Percentiles rank a stretch among this genome's conserved stretches.
phyloP scores from a whole-genome alignment of 92 coral and sea anemone species.

The Epizoanthus illoricatus region DNA sequence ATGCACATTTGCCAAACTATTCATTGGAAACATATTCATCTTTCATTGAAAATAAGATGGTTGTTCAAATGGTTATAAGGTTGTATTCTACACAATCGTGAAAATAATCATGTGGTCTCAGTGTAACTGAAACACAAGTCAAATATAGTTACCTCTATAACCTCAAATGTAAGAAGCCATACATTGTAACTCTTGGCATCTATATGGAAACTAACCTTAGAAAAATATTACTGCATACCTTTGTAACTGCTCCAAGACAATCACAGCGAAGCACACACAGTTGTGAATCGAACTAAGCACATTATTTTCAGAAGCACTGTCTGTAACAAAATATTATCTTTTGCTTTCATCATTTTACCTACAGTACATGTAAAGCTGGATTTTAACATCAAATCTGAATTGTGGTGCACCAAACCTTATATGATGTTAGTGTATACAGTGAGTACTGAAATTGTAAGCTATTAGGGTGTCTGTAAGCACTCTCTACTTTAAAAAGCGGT shows the following conservation, averaged over 20 bases:
- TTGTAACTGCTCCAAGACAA: constrained; percentile 67
- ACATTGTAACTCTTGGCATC: too few relatives aligned
- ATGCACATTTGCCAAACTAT: too few relatives aligned
- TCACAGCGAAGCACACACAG: constrained; percentile 77
- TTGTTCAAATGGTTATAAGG: too few relatives aligned
- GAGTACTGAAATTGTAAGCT: not conserved
- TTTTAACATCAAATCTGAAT: too few relatives aligned
- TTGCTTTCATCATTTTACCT: not conserved
- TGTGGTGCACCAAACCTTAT: not conserved
- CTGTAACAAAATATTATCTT: constrained; percentile 17
- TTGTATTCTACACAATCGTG: too few relatives aligned
- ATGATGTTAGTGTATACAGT: not conserved
- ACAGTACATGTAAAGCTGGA: not conserved
- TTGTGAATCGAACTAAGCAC: constrained; percentile 75
- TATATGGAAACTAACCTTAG: not conserved
- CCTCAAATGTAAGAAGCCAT: too few relatives aligned
- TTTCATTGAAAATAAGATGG: too few relatives aligned
- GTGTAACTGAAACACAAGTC: too few relatives aligned
- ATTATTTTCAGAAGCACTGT: constrained; percentile 39
- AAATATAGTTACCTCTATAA: too few relatives aligned
- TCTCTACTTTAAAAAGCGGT: not conserved
- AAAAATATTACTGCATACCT: constrained; percentile 46
- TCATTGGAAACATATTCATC: too few relatives aligned
- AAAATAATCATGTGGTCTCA: too few relatives aligned
- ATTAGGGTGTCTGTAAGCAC: not conserved